These are phyloP conservation scores for Ethmia dodecea DNA, from an alignment of 2,888 invertebrate species.

Conservation along the genomic window DNA sequence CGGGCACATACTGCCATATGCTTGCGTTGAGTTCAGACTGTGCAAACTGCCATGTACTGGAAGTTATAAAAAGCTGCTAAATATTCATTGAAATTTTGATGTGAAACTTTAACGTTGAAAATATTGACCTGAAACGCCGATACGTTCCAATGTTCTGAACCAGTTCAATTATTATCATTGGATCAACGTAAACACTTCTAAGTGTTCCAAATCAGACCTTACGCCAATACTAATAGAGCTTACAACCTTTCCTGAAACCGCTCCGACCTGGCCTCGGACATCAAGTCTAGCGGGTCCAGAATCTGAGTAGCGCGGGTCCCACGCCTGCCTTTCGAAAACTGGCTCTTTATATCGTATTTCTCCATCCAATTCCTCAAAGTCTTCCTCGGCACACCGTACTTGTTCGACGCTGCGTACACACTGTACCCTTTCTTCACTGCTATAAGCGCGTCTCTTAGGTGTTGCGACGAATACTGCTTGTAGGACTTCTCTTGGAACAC, in stretches of 20 bases:
- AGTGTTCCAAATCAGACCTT: too few species aligned
- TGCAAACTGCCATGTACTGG: too few species aligned
- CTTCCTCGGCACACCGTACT: constrained; percentile 74
- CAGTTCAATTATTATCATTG: too few species aligned
- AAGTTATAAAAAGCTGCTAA: too few species aligned
- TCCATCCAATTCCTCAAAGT: constrained; percentile 78
- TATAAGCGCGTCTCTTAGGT: constrained; percentile 64
- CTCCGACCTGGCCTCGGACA: constrained; percentile 49
- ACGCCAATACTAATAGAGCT: too few species aligned
- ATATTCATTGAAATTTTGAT: too few species aligned
- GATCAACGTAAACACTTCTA: too few species aligned
- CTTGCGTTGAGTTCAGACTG: too few species aligned
- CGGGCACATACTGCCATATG: too few species aligned
- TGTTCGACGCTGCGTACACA: constrained; percentile 75
- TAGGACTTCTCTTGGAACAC: constrained; percentile 71
- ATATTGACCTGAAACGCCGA: too few species aligned
- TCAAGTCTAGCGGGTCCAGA: constrained; percentile 56
- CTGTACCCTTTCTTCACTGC: constrained; percentile 74
- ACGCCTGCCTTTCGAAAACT: constrained; percentile 68
- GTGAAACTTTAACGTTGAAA: too few species aligned
- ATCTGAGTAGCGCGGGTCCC: constrained; percentile 47
- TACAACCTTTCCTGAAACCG: constrained; percentile 37
- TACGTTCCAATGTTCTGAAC: too few species aligned
- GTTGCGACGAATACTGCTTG: constrained; percentile 73
- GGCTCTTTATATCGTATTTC: constrained; percentile 74